phyloP scores from a whole-genome alignment of 2,797 vertebrate species.

The Sebastes taczanowskii region DNA sequence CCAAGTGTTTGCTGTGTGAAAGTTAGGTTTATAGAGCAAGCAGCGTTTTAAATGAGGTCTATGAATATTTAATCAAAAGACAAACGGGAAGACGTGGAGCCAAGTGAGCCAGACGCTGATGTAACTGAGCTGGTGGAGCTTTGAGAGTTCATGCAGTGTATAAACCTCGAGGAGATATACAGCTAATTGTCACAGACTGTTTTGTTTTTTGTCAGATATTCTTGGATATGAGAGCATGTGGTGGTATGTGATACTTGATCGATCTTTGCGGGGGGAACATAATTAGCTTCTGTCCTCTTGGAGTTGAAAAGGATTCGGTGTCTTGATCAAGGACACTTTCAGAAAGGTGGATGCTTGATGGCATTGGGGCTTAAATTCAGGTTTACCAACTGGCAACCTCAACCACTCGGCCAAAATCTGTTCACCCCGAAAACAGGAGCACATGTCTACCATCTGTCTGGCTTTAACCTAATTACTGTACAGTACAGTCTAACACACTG shows the following conservation, averaged over 20 bases:
- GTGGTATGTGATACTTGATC: not conserved
- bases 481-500: not conserved
- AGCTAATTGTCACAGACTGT: not conserved
- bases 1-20: slow-evolving; percentile 44
- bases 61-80: slow-evolving; percentile 69
- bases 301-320: not conserved
- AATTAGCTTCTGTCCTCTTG: not conserved
- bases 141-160: not conserved
- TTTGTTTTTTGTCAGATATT: slow-evolving; percentile 15
- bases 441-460: not conserved
- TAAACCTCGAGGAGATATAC: not conserved
- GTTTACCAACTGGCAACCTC: not conserved
- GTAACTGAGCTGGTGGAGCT: slow-evolving; percentile 39
- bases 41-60: slow-evolving; percentile 45
- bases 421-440: not conserved
- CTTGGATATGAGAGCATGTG: not conserved
- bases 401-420: not conserved
- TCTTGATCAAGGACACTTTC: slow-evolving; percentile 2
- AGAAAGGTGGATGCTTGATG: not conserved
- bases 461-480: not conserved
- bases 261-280: not conserved
- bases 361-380: not conserved
- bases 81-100: slow-evolving; percentile 33
- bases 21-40: slow-evolving; percentile 48
- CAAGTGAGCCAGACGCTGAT: slow-evolving; percentile 16